Percentiles rank a stretch among this genome's conserved stretches.
Conservation (phyloP, 2,113 vertebrate species). For the Rhizomys pruinosus region DNA sequence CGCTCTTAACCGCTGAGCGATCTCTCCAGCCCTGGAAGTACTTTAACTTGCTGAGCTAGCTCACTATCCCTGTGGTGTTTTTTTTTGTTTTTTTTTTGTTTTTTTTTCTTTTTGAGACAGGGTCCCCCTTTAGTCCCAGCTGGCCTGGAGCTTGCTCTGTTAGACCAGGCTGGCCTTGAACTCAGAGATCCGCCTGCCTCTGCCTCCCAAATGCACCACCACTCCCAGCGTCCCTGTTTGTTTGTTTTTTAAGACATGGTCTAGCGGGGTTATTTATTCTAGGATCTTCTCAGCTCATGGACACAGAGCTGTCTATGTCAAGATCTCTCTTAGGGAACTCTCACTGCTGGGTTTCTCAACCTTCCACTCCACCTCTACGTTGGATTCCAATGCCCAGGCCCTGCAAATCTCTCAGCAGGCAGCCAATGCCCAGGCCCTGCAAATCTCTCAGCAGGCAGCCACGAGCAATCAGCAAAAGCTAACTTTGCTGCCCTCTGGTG, state of each 20-base stretch:
- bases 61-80: too few relatives aligned
- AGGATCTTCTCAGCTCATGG: background rate
- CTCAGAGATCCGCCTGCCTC: too few relatives aligned
- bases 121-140: too few relatives aligned
- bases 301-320: background rate
- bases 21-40: background rate
- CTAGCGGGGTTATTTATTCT: too few relatives aligned
- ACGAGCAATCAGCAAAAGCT: background rate
- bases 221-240: too few relatives aligned
- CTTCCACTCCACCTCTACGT: background rate
- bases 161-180: too few relatives aligned
- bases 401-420: background rate
- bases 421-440: background rate
- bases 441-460: background rate
- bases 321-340: background rate
- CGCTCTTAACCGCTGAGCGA: background rate
- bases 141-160: too few relatives aligned
- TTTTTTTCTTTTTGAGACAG: too few relatives aligned
- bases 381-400: background rate
- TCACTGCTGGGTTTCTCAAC: background rate
- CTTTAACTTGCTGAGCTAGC: too few relatives aligned
- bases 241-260: too few relatives aligned
- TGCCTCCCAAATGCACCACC: too few relatives aligned
- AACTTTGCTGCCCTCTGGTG: constrained; percentile 53
- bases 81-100: too few relatives aligned